Percentiles rank a stretch among this genome's conserved stretches.
These are phyloP conservation scores for Biston betularia DNA, from an alignment of 2,888 invertebrate genomes.

Conservation along the genomic window DNA sequence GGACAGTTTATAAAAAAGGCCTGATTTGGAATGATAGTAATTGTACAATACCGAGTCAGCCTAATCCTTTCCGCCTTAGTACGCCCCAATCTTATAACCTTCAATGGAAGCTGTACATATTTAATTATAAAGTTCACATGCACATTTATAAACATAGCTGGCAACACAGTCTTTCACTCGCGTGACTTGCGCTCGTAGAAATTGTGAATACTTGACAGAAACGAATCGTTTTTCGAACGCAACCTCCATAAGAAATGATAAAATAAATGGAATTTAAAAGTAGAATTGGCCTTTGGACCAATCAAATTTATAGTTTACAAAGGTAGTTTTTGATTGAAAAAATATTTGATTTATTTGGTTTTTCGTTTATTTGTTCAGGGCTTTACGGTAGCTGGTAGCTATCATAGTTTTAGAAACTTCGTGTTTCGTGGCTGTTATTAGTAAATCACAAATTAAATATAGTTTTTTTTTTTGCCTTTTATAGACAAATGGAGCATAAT, in stretches of 20 bases:
- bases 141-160: slow-evolving; percentile 8
- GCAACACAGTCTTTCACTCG: slow-evolving; percentile 26
- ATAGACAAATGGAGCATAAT: no score
- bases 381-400: neutral
- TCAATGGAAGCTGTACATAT: no score
- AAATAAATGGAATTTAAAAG: slow-evolving; percentile 42
- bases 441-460: no score
- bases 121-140: neutral
- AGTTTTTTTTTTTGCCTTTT: no score
- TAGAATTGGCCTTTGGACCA: slow-evolving; percentile 35
- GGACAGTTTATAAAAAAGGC: no score
- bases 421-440: no score
- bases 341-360: neutral
- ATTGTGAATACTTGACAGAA: slow-evolving; percentile 43
- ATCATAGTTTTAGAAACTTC: neutral
- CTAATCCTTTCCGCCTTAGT: no score
- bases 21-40: no score
- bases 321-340: slow-evolving; percentile 9
- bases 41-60: no score
- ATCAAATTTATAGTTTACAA: slow-evolving; percentile 23
- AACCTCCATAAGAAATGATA: slow-evolving; percentile 30
- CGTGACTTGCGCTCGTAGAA: slow-evolving; percentile 35
- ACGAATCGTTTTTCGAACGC: slow-evolving; percentile 44
- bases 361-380: neutral
- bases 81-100: no score